Evolutionary conservation across 2,113 vertebrate genomes (phyloP).

Genomic region (Erythrocebus patas): DNA sequence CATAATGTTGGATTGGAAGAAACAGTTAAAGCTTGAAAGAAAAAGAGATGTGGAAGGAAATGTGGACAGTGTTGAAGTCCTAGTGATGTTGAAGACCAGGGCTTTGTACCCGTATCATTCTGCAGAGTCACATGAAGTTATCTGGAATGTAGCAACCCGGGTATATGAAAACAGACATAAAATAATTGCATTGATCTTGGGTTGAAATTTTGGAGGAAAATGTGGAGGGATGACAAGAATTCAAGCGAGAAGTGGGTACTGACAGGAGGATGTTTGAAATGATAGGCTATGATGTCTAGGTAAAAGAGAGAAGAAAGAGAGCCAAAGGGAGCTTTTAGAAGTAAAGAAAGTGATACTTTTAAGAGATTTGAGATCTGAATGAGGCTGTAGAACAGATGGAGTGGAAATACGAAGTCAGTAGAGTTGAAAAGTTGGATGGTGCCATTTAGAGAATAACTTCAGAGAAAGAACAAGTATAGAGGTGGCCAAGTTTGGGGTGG

Average conservation of each 20-base stretch:
- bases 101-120: background rate
- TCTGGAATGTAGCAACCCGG: background rate
- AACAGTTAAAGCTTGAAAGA: background rate
- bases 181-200: background rate
- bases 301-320: background rate
- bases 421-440: background rate
- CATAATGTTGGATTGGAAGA: background rate
- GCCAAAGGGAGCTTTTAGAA: background rate
- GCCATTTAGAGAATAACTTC: background rate
- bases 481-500: no score
- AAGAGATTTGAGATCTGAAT: background rate
- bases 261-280: background rate
- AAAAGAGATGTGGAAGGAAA: background rate
- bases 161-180: background rate
- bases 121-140: background rate
- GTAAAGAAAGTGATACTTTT: background rate
- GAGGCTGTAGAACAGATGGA: background rate
- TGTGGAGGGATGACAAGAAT: background rate
- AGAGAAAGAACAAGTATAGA: background rate
- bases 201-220: background rate
- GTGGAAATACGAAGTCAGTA: background rate
- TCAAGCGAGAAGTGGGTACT: background rate
- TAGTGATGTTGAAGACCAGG: background rate
- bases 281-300: background rate
- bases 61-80: background rate